Evolutionary conservation across 1,140 invertebrate species (phyloP), one percentile per base, ranked within the genome.

Genomic region (Drosophila lacteicornis): DNA sequence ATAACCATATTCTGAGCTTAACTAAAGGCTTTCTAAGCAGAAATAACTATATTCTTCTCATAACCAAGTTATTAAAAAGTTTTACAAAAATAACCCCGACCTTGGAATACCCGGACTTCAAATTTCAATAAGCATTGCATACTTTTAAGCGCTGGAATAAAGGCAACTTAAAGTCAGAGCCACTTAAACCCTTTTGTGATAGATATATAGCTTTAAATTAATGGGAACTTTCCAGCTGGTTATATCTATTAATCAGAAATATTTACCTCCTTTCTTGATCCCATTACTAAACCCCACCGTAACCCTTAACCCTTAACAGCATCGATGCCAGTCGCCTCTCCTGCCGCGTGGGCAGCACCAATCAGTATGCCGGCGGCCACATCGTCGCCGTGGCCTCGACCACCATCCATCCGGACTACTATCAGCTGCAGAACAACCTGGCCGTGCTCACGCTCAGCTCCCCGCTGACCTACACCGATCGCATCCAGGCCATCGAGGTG

Each of bases 381-480:
- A 58, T 92, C n/a, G 43, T 75, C 6, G 13, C 2, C 15, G 66
- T 91, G 8, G 58, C 27, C 0, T 49, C 43, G 2, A 51, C 80
- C 3, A 55, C 50, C 3, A 43, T 76, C 9, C 94, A 95, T 66
- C 47, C 87, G 4, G 53, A 85, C 0, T 94, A 92, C 61, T 74
- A 76, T 17, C 15, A 80, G 0, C 40, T 93, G 0, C n/a, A 57
- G 25, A 93, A 94, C 68, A 94, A 95, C 73, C 76, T 95, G 40
- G 94, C 93, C 17, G 69, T 95, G 4, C 57, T 95, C 12, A 79
- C 53, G 65, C 49, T 90, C 9, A 75, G 19, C n/a, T 12, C 62
- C 0, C 15, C 77, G 0, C 17, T 88, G 11, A 0, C 2, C n/a
- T 88, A 46, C 40, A 79, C 85, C 1, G 49, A 74, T 0, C 80